Percentiles rank a stretch among this genome's conserved stretches.
phyloP scores from a whole-genome alignment of 2,797 vertebrate genomes.

The Cheirogaleus major region DNA sequence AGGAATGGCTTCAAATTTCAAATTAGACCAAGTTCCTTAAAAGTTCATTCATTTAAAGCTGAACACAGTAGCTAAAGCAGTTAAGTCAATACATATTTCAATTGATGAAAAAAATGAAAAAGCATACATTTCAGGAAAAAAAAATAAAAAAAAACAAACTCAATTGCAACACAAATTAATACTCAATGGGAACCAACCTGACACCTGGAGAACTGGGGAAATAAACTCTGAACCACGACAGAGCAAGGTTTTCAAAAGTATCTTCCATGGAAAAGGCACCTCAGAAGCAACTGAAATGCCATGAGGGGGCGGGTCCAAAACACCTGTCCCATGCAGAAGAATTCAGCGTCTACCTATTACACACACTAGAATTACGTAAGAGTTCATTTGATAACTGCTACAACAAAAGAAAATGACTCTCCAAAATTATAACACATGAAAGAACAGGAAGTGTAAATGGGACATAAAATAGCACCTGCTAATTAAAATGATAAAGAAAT shows the following conservation, averaged over 20 bases:
- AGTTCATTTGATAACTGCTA: neutral
- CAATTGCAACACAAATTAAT: neutral
- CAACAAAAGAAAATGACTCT: neutral
- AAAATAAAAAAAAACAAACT: neutral
- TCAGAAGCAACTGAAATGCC: neutral
- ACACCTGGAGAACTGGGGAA: neutral
- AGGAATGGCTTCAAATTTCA: neutral
- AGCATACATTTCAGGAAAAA: neutral
- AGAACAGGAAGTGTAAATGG: neutral
- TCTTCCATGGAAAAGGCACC: neutral
- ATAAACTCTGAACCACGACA: neutral
- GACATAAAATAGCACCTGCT: neutral
- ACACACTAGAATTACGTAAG: neutral
- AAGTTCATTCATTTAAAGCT: neutral
- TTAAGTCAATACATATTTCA: neutral
- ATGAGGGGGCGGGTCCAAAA: neutral
- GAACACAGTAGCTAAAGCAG: too few species aligned
- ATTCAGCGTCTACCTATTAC: neutral
- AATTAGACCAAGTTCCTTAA: neutral
- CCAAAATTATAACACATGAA: neutral
- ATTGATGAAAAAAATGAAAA: neutral
- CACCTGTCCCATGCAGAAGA: neutral
- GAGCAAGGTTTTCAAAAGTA: neutral
- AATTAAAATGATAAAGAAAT: neutral
- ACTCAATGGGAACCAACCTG: neutral